Conservation (phyloP, 2,888 invertebrate species). For the Imbricaverruca yamaguchii region DNA sequence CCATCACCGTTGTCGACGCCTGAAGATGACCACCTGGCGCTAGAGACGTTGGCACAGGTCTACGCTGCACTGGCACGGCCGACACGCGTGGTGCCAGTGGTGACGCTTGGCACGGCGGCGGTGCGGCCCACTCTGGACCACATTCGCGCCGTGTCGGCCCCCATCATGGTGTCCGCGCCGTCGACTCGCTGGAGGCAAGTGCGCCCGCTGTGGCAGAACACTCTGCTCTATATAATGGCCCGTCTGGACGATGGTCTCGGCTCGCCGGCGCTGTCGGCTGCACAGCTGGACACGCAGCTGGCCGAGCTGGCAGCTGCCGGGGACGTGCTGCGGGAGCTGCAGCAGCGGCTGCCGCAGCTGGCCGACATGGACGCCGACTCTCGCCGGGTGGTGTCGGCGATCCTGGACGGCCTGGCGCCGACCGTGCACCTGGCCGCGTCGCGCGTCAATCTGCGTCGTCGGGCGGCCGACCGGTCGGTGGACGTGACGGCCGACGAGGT, state of each 20-base stretch:
- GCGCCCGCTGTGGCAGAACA: neutral
- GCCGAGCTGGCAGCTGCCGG: neutral
- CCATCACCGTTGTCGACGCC: neutral
- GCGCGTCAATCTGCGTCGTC: neutral
- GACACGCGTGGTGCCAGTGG: neutral
- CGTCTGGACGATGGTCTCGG: neutral
- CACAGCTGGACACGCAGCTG: neutral
- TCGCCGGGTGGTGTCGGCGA: neutral
- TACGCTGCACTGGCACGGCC: neutral
- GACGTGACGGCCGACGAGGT: neutral
- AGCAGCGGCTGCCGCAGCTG: slow-evolving; percentile 5
- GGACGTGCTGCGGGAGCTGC: neutral
- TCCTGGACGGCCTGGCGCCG: neutral
- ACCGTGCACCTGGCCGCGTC: neutral
- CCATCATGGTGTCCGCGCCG: neutral
- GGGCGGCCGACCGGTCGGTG: neutral
- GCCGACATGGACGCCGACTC: neutral
- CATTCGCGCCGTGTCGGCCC: neutral
- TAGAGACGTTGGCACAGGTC: neutral
- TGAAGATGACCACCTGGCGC: neutral
- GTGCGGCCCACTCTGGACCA: neutral
- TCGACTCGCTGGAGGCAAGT: neutral
- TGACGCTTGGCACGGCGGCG: neutral
- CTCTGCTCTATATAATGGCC: neutral
- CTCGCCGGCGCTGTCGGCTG: neutral